These are phyloP conservation scores for Cyanoramphus novaezelandiae DNA, from an alignment of 2,113 vertebrate genomes.

Conservation along the genomic window DNA sequence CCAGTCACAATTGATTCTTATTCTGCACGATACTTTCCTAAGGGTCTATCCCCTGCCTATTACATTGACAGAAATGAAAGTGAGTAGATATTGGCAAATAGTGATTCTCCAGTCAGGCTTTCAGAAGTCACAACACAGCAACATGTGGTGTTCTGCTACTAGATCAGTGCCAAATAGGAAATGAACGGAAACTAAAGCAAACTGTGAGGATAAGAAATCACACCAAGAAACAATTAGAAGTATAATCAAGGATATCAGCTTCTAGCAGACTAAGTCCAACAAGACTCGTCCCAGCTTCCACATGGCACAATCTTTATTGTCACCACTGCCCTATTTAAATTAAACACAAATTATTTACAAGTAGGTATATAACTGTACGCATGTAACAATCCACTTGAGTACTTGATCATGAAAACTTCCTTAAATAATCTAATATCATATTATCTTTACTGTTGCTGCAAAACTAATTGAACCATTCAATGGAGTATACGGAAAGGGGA, in stretches of 20 bases:
- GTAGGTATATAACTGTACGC: background rate
- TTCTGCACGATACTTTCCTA: background rate
- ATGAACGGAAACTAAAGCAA: background rate
- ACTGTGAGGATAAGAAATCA: background rate
- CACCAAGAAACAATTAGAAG: background rate
- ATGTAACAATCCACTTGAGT: background rate
- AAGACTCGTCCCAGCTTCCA: background rate
- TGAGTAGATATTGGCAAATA: background rate
- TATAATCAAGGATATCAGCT: background rate
- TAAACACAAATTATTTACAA: background rate
- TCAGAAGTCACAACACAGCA: background rate
- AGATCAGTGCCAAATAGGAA: background rate
- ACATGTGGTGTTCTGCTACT: background rate
- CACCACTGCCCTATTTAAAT: background rate
- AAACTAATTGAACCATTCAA: background rate
- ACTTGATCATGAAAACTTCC: background rate
- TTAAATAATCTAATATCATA: background rate
- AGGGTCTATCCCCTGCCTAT: background rate
- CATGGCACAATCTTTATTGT: background rate
- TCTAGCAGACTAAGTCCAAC: background rate
- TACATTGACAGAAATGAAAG: background rate
- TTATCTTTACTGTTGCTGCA: background rate
- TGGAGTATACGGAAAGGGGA: background rate
- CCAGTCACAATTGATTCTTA: background rate
- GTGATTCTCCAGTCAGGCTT: background rate